These are phyloP conservation scores for Melanotaenia duboulayi DNA, from an alignment of 2,113 vertebrate species.

Conservation along the genomic window DNA sequence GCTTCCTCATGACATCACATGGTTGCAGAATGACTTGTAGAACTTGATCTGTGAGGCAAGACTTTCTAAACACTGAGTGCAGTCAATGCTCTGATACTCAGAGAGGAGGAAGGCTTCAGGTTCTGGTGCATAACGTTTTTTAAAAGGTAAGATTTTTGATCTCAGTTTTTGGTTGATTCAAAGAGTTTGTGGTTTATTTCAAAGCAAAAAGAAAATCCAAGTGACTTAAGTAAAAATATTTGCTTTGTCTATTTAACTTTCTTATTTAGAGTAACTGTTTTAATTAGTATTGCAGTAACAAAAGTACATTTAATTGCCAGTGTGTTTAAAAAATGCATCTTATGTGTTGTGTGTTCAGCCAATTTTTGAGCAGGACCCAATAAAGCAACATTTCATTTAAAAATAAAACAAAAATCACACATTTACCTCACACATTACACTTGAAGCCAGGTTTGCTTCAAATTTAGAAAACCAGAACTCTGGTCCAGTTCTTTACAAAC, in stretches of 20 bases:
- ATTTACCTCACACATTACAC: not conserved
- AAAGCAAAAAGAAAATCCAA: not conserved
- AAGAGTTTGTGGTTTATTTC: not conserved
- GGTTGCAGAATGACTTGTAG: constrained; percentile 74
- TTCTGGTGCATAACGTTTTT: not conserved
- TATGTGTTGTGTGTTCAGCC: not conserved
- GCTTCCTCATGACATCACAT: constrained; percentile 81
- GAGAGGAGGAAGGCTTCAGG: not conserved
- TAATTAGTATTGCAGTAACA: not conserved
- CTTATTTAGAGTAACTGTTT: not conserved
- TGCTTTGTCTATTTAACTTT: not conserved
- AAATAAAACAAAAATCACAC: not conserved
- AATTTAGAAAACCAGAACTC: constrained; percentile 1
- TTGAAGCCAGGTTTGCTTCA: not conserved
- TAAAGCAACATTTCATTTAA: not conserved
- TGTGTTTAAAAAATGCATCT: not conserved
- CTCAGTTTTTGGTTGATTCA: not conserved
- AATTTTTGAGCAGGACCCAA: not conserved
- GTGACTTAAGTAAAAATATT: too few species aligned
- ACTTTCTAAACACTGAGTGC: constrained; percentile 47
- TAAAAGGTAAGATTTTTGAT: constrained; percentile 49
- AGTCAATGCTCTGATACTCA: constrained; percentile 12
- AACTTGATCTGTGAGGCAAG: constrained; percentile 57
- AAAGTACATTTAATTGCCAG: not conserved
- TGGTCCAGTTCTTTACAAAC: not conserved